Evolutionary conservation across 2,888 invertebrate genomes (phyloP), one percentile per base, ranked within the genome.

Genomic region (Parthenolecanium corni): DNA sequence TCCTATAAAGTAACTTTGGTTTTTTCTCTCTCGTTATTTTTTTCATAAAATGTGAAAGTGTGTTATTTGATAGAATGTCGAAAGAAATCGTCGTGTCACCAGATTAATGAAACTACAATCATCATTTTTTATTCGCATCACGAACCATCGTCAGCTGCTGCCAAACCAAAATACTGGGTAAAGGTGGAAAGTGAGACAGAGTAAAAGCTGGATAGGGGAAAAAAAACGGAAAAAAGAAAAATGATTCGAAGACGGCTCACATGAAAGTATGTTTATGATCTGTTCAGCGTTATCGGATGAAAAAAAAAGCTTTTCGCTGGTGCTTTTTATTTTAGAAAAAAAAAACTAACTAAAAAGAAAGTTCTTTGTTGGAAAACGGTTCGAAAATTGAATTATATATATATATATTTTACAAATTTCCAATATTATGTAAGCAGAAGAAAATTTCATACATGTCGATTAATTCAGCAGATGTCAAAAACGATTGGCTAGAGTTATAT

Each of bases 61-160:
- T 25, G 31, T 36, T 49, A 31, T 38, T 52, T 63, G 63, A 63
- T 63, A 42, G 63, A 63, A 63, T 63, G 63, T 63, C 63, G 63
- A 52, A 62, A 53, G 63, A 63, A 63, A 63, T 63, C 63, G 63
- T 63, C 31, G 63, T 63, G 63, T 63, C 63, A 63, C 63, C 63
- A 63, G 63, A 63, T 63, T 63, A 63, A 63, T 63, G 63, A 63
- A 63, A 63, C 49, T 23, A 58, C 58, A 58, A 58, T 58, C 58
- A 58, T 58, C 58, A 58, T 58, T 58, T 58, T 58, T 58, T 58
- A 58, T 58, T 58, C 58, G 47, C 38, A 58, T 58, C 58, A 58
- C 58, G 58, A 58, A 46, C 58, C 49, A 49, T 58, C 58, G 58
- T 58, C 58, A 58, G 58, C 58, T 58, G 58, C 58, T 58, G 58